These are phyloP conservation scores for Platycheirus albimanus DNA, from an alignment of 2,888 invertebrate genomes.

Conservation along the genomic window DNA sequence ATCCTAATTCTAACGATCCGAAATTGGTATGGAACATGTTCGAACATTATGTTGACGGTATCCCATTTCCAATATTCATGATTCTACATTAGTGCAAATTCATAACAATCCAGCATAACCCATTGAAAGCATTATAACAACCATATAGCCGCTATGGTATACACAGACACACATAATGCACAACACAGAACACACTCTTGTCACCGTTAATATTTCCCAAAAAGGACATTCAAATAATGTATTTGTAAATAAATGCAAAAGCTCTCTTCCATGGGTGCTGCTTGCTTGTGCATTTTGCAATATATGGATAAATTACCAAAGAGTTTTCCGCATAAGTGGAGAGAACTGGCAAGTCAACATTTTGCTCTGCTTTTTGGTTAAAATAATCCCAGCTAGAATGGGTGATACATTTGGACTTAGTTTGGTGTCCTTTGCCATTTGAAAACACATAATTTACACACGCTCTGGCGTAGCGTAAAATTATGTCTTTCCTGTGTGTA, in stretches of 20 bases:
- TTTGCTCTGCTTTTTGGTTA: conserved; percentile 39
- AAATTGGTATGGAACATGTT: too few relatives aligned
- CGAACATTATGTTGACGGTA: not conserved
- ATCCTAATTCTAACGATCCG: too few relatives aligned
- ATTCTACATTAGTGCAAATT: not conserved
- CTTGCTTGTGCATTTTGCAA: conserved; percentile 17
- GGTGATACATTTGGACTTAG: conserved; percentile 35
- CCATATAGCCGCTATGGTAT: too few relatives aligned
- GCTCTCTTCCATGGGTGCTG: not conserved
- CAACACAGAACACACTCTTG: not conserved
- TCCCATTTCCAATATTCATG: not conserved
- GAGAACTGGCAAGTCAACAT: conserved; percentile 16
- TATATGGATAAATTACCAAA: conserved; percentile 52
- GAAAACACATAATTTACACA: conserved; percentile 56
- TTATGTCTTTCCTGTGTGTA: conserved; percentile 58
- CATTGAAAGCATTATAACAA: not conserved
- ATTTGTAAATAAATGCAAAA: not conserved
- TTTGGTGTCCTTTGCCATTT: conserved; percentile 53
- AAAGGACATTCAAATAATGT: conserved; percentile 14
- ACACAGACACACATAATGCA: too few relatives aligned
- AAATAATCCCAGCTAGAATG: conserved; percentile 24
- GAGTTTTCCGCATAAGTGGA: conserved; percentile 31
- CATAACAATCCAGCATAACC: not conserved
- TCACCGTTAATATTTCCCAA: conserved; percentile 5
- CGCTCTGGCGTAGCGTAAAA: conserved; percentile 56